These are phyloP conservation scores for Melipona bicolor DNA, from an alignment of 2,888 invertebrate genomes.

Conservation along the genomic window DNA sequence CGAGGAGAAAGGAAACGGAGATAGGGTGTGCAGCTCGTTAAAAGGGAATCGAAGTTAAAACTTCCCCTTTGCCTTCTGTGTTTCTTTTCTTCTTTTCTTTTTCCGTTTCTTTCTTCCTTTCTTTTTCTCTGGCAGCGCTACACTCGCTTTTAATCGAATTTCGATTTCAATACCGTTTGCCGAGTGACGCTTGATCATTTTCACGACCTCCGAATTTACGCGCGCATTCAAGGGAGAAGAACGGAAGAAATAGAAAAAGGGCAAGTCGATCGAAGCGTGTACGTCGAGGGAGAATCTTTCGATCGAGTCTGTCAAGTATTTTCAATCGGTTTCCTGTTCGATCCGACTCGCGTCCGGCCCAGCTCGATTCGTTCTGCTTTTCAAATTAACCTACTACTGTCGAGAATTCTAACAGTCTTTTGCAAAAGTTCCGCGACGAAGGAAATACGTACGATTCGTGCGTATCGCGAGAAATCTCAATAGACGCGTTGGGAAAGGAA, in stretches of 20 bases:
- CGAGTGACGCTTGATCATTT: background rate
- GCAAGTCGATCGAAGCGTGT: constrained; percentile 51
- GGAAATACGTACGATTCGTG: too few relatives aligned
- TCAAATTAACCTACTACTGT: too few relatives aligned
- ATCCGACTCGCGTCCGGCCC: background rate
- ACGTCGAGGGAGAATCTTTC: constrained; percentile 46
- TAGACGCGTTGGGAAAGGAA: background rate
- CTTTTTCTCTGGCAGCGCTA: background rate
- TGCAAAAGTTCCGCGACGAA: too few relatives aligned
- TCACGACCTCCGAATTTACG: background rate
- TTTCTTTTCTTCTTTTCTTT: background rate
- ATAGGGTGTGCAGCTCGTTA: constrained; percentile 27
- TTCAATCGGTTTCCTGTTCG: background rate
- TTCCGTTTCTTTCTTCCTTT: background rate
- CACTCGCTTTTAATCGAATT: background rate
- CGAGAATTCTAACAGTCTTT: background rate
- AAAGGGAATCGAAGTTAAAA: constrained; percentile 8
- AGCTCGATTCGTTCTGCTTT: background rate
- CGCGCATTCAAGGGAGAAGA: background rate
- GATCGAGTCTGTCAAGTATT: constrained; percentile 30
- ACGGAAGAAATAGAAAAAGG: constrained; percentile 1
- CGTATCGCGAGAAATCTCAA: background rate
- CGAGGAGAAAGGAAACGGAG: constrained; percentile 12
- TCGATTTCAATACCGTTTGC: background rate
- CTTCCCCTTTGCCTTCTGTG: constrained; percentile 7